phyloP scores from a whole-genome alignment of 2,113 vertebrate species.

The Meriones unguiculatus region DNA sequence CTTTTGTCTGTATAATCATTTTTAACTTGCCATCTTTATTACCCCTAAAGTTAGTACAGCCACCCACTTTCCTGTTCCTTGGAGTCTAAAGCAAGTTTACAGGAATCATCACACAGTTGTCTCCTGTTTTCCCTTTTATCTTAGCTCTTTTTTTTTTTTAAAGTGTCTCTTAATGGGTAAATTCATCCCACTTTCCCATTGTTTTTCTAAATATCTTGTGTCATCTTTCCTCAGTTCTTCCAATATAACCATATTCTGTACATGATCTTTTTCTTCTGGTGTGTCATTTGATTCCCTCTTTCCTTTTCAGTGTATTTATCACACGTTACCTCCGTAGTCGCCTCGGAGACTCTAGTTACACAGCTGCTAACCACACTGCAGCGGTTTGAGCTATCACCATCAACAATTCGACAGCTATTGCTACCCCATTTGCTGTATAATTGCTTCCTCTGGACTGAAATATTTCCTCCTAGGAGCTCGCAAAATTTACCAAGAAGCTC shows the following conservation, averaged over 20 bases:
- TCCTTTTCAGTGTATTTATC: background rate
- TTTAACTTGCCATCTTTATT: background rate
- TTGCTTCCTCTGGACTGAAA: background rate
- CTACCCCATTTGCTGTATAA: background rate
- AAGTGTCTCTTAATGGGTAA: background rate
- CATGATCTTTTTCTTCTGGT: background rate
- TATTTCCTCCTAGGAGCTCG: background rate
- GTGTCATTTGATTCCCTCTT: background rate
- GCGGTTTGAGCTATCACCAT: background rate
- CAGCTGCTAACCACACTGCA: background rate
- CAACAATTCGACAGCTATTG: background rate
- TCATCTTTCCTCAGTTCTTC: background rate
- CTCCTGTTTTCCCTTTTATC: background rate
- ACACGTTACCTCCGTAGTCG: background rate
- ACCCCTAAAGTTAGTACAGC: background rate
- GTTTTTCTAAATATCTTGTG: background rate
- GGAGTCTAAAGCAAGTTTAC: background rate
- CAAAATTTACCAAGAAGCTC: background rate
- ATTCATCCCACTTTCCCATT: background rate
- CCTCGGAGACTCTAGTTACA: background rate
- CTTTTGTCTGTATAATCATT: background rate
- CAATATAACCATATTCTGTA: background rate
- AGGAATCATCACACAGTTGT: background rate
- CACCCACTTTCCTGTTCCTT: background rate
- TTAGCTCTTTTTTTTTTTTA: background rate